These are phyloP conservation scores for Poecilobothrus nobilitatus DNA, from an alignment of 2,888 invertebrate species.

Conservation along the genomic window DNA sequence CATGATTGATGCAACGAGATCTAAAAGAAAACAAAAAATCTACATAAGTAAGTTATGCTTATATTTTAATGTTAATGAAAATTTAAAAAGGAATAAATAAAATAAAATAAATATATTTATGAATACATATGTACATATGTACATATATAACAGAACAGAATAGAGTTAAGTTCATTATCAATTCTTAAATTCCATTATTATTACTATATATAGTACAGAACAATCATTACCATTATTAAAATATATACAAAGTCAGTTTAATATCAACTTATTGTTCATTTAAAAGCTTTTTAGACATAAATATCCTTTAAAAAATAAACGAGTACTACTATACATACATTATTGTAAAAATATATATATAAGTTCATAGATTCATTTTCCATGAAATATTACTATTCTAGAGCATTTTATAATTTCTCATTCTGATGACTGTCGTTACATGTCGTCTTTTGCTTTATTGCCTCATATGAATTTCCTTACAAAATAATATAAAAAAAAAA, in stretches of 20 bases:
- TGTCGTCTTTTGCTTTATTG: conserved; percentile 4
- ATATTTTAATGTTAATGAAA: not conserved
- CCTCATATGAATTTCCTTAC: not conserved
- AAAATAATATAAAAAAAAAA: not conserved
- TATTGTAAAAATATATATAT: not conserved
- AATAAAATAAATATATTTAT: no score
- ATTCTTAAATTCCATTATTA: not conserved
- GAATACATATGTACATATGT: no score
- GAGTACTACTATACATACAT: not conserved
- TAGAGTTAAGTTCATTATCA: not conserved
- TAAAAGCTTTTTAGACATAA: conserved; percentile 4
- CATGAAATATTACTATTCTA: not conserved
- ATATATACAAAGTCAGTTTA: not conserved
- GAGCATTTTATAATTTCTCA: not conserved
- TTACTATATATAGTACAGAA: not conserved
- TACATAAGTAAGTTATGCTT: not conserved
- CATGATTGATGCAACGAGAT: not conserved
- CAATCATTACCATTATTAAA: no score
- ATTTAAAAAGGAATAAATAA: not conserved
- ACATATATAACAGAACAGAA: not conserved
- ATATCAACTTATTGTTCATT: conserved; percentile 6
- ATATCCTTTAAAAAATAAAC: not conserved
- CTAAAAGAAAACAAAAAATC: not conserved
- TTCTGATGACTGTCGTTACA: conserved; percentile 1
- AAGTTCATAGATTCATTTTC: not conserved